phyloP scores from a whole-genome alignment of 1,140 invertebrate species.

The Cecropterus lyciades region DNA sequence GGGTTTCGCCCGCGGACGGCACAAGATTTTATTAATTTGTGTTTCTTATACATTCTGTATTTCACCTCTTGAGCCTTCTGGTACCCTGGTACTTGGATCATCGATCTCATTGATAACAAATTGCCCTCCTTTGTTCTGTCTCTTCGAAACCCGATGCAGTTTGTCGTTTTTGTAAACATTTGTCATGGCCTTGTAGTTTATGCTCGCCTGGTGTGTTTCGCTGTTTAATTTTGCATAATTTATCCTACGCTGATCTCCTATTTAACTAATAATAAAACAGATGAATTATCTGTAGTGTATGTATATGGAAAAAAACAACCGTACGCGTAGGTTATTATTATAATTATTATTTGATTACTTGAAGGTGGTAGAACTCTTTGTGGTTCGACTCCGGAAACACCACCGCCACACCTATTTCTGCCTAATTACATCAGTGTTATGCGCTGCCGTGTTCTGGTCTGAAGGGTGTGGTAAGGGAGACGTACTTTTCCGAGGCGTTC shows the following conservation, averaged over 20 bases:
- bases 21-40: constrained; percentile 80
- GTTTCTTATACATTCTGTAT: constrained; percentile 69
- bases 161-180: constrained; percentile 51
- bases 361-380: no score
- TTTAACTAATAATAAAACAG: neutral
- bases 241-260: neutral
- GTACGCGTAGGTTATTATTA: no score
- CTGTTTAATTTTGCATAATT: constrained; percentile 21
- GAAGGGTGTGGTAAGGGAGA: no score
- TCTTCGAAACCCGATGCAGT: constrained; percentile 37
- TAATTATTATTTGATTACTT: no score
- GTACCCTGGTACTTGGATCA: constrained; percentile 59
- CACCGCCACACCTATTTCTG: no score
- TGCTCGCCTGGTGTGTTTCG: constrained; percentile 24
- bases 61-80: constrained; percentile 60
- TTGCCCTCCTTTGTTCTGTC: constrained; percentile 76
- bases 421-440: no score
- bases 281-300: no score
- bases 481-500: no score
- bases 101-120: constrained; percentile 78
- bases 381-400: no score
- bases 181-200: constrained; percentile 46
- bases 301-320: no score
- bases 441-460: no score
- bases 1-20: constrained; percentile 66